Base-by-base conservation (phyloP, 2,113 vertebrate genomes). In the Atrichornis clamosus region DNA sequence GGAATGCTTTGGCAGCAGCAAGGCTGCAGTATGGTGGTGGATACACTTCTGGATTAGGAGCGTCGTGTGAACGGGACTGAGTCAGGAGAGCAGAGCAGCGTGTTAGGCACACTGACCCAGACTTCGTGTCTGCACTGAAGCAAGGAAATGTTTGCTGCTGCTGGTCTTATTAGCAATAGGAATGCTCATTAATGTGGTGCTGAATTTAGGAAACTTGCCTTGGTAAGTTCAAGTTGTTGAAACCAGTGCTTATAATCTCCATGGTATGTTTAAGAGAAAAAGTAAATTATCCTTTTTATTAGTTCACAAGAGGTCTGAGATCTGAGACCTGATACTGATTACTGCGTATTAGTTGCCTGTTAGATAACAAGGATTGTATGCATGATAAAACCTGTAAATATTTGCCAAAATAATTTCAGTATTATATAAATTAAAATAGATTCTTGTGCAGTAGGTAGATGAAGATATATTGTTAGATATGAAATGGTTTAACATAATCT, bases 181-280 rank as follows among this genome's bases (percentile, higher is more conserved):
- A 16, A 46, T 50, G 22, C 13, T 87, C 19, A 19, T 8, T 67
- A 1, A 0, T 41, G 8, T 50, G 33, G 7, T 24, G 87, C 55
- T 68, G 11, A 18, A 55, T 47, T 21, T 28, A 56, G 41, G 52
- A 91, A 91, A 50, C 8, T 82, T 56, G 13, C 7, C 4, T 19
- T 82, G 17, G 6, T 58, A 28, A 2, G 3, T 23, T 64, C 2
- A 52, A 47, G 24, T 16, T 79, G 8, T 33, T 62, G 44, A 60
- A 89, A 68, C 2, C 7, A 23, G 6, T 0, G 1, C 3, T 72
- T n/a, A n/a, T 50, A 28, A 13, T 50, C 22, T 84, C 8, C 15
- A 47, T 59, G 39, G 33, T 47, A 55, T 2, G 1, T 55, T 67
- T 44, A 33, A 55, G 16, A 52, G 75, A 91, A 70, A 64, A 27